Percentiles rank a stretch among this genome's conserved stretches.
Evolutionary conservation across 2,888 invertebrate species (phyloP).

Genomic region (Calameuta pallipes): DNA sequence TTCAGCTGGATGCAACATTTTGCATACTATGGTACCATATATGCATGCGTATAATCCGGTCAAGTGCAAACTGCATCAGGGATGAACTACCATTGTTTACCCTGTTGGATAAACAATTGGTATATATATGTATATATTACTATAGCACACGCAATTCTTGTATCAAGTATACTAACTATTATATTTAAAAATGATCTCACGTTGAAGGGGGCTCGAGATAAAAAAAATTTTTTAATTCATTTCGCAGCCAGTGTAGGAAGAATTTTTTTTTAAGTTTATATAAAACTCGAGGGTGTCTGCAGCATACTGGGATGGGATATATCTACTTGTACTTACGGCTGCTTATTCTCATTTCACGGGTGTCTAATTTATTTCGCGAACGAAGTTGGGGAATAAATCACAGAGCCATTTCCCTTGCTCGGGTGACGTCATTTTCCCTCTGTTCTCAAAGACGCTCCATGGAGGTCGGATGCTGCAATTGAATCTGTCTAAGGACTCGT

Average conservation of each 20-base stretch:
- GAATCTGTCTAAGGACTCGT: background rate
- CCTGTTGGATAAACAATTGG: no score
- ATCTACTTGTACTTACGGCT: background rate
- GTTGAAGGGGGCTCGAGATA: background rate
- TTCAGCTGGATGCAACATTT: background rate
- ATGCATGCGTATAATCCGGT: background rate
- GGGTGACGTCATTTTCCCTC: background rate
- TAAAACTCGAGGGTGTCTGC: background rate
- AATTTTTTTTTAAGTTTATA: background rate
- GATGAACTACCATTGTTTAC: background rate
- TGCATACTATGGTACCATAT: background rate
- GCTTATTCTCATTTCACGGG: background rate
- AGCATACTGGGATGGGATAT: background rate
- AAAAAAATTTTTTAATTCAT: background rate
- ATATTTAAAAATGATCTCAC: background rate
- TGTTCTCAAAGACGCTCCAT: background rate
- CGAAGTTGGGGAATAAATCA: background rate
- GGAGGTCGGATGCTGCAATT: background rate
- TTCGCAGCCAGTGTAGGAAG: background rate
- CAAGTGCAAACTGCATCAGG: background rate
- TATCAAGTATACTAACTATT: background rate
- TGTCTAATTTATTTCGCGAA: background rate
- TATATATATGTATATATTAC: no score
- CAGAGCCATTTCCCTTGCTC: background rate
- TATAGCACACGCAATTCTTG: background rate